phyloP scores from a whole-genome alignment of 2,888 invertebrate species.

The Epinotia brunnichana region DNA sequence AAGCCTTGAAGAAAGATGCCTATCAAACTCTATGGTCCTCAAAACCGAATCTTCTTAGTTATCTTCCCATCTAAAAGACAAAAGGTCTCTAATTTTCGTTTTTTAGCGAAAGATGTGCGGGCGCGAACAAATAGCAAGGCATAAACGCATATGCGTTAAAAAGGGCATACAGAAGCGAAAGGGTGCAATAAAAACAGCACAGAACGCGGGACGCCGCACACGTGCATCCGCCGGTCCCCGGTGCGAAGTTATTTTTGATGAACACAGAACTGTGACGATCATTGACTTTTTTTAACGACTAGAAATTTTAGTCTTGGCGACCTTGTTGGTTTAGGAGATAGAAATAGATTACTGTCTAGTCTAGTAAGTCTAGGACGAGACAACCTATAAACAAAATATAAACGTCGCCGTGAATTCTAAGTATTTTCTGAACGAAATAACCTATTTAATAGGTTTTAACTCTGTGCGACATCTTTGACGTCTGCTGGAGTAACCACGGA shows the following conservation, averaged over 20 bases:
- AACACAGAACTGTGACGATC: slow-evolving; percentile 41
- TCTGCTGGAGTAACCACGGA: too few relatives aligned
- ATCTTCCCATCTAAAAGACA: slow-evolving; percentile 40
- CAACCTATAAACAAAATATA: background rate
- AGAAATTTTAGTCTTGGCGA: slow-evolving; percentile 29
- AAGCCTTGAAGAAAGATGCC: slow-evolving; percentile 3
- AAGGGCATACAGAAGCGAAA: slow-evolving; percentile 41
- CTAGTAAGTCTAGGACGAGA: slow-evolving; percentile 16
- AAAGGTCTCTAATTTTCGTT: slow-evolving; percentile 22
- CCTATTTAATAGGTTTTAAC: slow-evolving; percentile 9
- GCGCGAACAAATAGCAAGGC: slow-evolving; percentile 29
- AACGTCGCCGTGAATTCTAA: background rate
- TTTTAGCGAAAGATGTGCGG: slow-evolving; percentile 42
- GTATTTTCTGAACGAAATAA: slow-evolving; percentile 20
- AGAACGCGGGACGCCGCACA: slow-evolving; percentile 70
- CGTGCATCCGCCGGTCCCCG: slow-evolving; percentile 78
- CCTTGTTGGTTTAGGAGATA: slow-evolving; percentile 27
- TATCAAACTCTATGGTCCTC: slow-evolving; percentile 14
- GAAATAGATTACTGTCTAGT: slow-evolving; percentile 30
- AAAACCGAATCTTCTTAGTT: slow-evolving; percentile 17
- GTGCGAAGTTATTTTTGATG: slow-evolving; percentile 77
- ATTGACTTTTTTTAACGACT: slow-evolving; percentile 32
- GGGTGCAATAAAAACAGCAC: slow-evolving; percentile 72
- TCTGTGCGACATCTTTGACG: slow-evolving; percentile 4
- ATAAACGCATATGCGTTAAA: slow-evolving; percentile 17